Base-by-base conservation (phyloP, 2,797 vertebrate genomes). In the Scolopax bukidnonensis region DNA sequence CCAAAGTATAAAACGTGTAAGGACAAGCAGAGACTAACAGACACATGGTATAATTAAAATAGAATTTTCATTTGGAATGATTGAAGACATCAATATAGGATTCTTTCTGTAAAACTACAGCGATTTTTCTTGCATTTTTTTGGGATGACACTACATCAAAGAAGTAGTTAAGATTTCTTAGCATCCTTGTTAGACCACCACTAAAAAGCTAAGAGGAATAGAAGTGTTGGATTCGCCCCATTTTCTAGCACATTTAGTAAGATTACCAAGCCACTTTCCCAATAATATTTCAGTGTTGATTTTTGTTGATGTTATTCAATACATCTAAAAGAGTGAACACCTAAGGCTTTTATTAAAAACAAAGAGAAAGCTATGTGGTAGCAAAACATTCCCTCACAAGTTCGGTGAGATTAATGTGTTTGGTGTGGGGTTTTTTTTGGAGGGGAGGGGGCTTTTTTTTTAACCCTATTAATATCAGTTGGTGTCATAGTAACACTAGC, bases 381-480 rank as follows among this genome's bases (percentile, higher is more conserved):
- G 16, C 8, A 80, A 65, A 83, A n/a, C 3, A 65, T 60, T 43
- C 28, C 45, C 14, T 64, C 17, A 13, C 11, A 78, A 63, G 2
- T 75, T 54, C 69, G 60, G 40, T 45, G 43, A 73, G 36, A 60
- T 75, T 48, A 56, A 45, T 19, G 14, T 43, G 14, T 25, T 47
- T 17, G 14, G 50, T 16, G 23, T 57, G 13, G 13, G 5, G 2
- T 5, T 9, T 9, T 18, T 30, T 65, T 50, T 11, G 10, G 7
- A 8, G 9, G 6, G 6, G 3, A 15, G 3, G 2, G 6, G 10
- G 5, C 6, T 12, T 14, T 54, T 9, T n/a, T n/a, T 21, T 27
- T 36, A 8, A 63, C 18, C 12, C 10, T 27, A 48, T 47, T 41
- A 47, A 4, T 27, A 77, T 53, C 33, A 32, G 16, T 12, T 51